Evolutionary conservation across 1,140 invertebrate species (phyloP).

Genomic region (Hormaphis cornu): DNA sequence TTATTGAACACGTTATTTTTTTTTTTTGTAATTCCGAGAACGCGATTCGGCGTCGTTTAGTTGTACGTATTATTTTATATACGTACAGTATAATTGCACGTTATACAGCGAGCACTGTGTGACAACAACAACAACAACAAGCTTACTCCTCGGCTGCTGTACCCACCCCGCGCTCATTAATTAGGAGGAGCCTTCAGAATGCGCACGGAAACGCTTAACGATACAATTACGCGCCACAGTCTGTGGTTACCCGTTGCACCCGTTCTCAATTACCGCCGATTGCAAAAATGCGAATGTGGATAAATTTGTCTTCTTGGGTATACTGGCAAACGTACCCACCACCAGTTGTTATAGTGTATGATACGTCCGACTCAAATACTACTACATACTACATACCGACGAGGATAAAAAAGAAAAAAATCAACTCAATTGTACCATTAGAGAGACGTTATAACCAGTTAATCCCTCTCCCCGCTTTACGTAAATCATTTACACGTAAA

Average conservation of each 20-base stretch:
- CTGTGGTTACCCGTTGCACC: background rate
- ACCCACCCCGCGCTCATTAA: background rate
- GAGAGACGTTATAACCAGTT: conserved; percentile 19
- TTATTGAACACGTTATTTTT: background rate
- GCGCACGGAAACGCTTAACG: conserved; percentile 9
- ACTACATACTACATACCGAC: conserved; percentile 2
- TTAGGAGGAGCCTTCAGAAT: conserved; percentile 23
- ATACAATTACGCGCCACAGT: conserved; percentile 24
- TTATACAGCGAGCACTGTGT: too few relatives aligned
- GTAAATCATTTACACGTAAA: too few relatives aligned
- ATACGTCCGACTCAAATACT: background rate
- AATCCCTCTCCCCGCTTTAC: background rate
- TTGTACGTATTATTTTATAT: too few relatives aligned
- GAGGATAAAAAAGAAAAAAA: conserved; percentile 3
- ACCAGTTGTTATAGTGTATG: background rate
- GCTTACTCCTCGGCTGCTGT: too few relatives aligned
- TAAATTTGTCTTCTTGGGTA: conserved; percentile 21
- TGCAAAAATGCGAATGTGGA: conserved; percentile 12
- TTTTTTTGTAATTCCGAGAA: background rate
- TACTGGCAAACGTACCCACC: too few relatives aligned
- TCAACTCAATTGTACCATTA: conserved; percentile 18
- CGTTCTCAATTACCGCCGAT: conserved; percentile 12
- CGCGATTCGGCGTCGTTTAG: background rate
- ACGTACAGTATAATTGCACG: too few relatives aligned
- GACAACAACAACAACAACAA: background rate